Percentiles rank a stretch among this genome's conserved stretches.
Conservation (phyloP, 2,888 invertebrate species). For the Troides oblongomaculatus region DNA sequence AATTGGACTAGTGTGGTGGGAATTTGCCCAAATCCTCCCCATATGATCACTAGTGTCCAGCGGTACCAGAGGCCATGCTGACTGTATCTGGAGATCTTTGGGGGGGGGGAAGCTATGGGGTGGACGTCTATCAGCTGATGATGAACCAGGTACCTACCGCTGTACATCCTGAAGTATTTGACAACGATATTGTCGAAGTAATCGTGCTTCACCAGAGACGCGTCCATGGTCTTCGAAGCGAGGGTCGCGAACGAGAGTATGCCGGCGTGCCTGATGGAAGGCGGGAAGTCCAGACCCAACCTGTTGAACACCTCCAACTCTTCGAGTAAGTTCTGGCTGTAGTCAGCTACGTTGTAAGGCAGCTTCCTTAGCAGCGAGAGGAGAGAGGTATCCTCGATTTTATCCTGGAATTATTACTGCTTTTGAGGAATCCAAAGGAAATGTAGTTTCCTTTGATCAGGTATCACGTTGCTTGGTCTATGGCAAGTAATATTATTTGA, state of each 20-base stretch:
- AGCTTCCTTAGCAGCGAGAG: conserved; percentile 83
- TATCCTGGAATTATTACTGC: conserved; percentile 54
- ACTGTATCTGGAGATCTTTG: too few relatives aligned
- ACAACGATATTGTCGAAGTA: conserved; percentile 85
- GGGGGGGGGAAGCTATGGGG: too few relatives aligned
- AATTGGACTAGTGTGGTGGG: too few relatives aligned
- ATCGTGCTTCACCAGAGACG: conserved; percentile 76
- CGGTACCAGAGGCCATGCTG: too few relatives aligned
- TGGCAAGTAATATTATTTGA: too few relatives aligned
- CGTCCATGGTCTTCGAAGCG: conserved; percentile 83
- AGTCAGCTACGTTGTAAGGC: conserved; percentile 84
- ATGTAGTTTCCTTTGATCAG: too few relatives aligned
- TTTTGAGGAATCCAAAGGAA: too few relatives aligned
- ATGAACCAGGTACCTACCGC: conserved; percentile 69
- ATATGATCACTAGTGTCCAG: too few relatives aligned
- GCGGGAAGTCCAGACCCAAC: conserved; percentile 58
- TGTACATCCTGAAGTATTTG: conserved; percentile 85
- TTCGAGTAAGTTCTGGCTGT: conserved; percentile 70
- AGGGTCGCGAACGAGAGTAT: conserved; percentile 85
- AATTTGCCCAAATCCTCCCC: too few relatives aligned
- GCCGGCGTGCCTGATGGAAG: conserved; percentile 83
- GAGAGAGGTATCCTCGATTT: conserved; percentile 82
- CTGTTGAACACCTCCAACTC: conserved; percentile 77
- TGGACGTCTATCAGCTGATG: too few relatives aligned
- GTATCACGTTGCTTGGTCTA: too few relatives aligned